Conservation (phyloP, 2,113 vertebrate genomes). For the Piprites chloris region DNA sequence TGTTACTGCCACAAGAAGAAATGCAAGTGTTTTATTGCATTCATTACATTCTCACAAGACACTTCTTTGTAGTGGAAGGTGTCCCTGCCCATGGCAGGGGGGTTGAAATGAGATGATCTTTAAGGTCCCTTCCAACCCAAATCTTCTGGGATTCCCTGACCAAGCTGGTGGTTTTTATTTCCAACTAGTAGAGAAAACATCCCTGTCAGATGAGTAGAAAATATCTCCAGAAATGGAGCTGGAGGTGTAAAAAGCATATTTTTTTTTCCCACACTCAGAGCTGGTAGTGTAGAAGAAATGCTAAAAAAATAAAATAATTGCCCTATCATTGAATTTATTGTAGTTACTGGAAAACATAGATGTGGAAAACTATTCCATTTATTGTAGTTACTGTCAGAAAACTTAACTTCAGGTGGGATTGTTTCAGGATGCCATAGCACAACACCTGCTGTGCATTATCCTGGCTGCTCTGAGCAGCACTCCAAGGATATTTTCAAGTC, state of each 20-base stretch:
- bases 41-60: not conserved
- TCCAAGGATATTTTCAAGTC: not conserved
- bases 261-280: not conserved
- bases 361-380: not conserved
- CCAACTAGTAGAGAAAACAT: not conserved
- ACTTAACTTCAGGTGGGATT: not conserved
- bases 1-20: not conserved
- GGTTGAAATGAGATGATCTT: not conserved
- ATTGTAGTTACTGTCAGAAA: not conserved
- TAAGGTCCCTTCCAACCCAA: not conserved
- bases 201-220: not conserved
- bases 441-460: not conserved
- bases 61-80: no score
- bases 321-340: not conserved
- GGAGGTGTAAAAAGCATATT: not conserved
- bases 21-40: constrained; percentile 11
- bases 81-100: not conserved
- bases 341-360: not conserved
- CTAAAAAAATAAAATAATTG: not conserved
- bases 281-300: not conserved
- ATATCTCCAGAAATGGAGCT: not conserved
- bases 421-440: not conserved
- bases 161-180: not conserved
- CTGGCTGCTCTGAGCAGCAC: not conserved
- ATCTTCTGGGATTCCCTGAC: not conserved